A percentile compares a stretch with the other conserved stretches of the same genome.
These are phyloP conservation scores for Vicugna pacos DNA, from an alignment of 2,113 vertebrate genomes.

Conservation along the genomic window DNA sequence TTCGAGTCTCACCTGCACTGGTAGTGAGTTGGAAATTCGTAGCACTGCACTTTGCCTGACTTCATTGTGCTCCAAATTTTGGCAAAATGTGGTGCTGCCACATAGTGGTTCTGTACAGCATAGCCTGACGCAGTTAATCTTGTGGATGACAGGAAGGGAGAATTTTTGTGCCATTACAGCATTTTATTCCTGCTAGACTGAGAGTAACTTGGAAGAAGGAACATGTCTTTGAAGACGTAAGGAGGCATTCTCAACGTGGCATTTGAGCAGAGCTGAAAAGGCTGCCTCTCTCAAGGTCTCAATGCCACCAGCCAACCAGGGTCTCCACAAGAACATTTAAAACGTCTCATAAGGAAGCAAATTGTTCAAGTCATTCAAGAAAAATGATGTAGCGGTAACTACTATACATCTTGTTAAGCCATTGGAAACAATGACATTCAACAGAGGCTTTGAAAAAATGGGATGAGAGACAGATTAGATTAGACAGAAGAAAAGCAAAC, in stretches of 20 bases:
- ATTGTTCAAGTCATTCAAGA: neutral
- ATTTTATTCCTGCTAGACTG: neutral
- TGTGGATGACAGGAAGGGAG: no score
- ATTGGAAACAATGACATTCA: neutral
- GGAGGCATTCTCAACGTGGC: rapidly evolving
- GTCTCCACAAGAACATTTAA: neutral
- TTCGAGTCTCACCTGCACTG: neutral
- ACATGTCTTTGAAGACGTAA: rapidly evolving
- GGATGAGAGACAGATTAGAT: neutral
- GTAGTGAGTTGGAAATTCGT: neutral
- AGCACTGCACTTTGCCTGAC: neutral
- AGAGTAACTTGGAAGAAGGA: neutral
- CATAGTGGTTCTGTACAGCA: rapidly evolving
- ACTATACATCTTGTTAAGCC: neutral
- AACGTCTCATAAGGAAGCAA: neutral
- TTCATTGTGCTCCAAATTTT: rapidly evolving
- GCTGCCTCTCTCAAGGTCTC: neutral
- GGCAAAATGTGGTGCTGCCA: neutral
- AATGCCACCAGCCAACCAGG: neutral
- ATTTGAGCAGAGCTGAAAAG: neutral
- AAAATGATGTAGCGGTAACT: no score
- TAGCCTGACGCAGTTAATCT: neutral
- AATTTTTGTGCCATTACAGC: neutral
- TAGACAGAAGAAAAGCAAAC: neutral
- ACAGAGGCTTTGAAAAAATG: neutral